phyloP scores from a whole-genome alignment of 1,140 invertebrate species.

The Hyposmocoma kahamanoa region DNA sequence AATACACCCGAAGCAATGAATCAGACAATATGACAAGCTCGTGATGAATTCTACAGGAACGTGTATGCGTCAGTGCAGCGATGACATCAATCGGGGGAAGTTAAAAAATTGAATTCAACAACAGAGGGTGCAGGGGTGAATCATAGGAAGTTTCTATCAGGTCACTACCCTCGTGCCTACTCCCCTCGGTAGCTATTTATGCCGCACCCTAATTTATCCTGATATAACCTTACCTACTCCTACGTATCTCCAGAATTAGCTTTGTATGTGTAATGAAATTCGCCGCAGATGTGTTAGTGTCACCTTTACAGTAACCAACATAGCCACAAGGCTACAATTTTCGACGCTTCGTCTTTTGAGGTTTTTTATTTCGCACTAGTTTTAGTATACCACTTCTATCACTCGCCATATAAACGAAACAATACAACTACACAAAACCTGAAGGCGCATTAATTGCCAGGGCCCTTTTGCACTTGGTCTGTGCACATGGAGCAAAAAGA shows the following conservation, averaged over 20 bases:
- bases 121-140: constrained; percentile 64
- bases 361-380: no score
- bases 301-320: no score
- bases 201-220: constrained; percentile 28
- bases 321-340: no score
- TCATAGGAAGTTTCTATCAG: constrained; percentile 58
- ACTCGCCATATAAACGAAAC: background rate
- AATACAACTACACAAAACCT: background rate
- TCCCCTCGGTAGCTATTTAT: constrained; percentile 39
- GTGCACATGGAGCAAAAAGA: constrained; percentile 12
- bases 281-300: no score
- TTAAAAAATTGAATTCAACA: constrained; percentile 40
- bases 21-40: constrained; percentile 42
- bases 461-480: constrained; percentile 18
- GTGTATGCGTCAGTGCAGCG: constrained; percentile 42
- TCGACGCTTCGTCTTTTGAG: no score
- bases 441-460: constrained; percentile 19
- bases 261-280: no score
- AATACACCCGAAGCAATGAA: constrained; percentile 55
- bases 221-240: background rate
- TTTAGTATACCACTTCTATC: no score
- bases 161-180: constrained; percentile 44
- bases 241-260: background rate
- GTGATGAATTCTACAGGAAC: constrained; percentile 46
- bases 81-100: constrained; percentile 61